A percentile compares a stretch with the other conserved stretches of the same genome.
Conservation (phyloP, 35 echinoderm and acorn worm genomes). For the Hemicentrotus pulcherrimus region DNA sequence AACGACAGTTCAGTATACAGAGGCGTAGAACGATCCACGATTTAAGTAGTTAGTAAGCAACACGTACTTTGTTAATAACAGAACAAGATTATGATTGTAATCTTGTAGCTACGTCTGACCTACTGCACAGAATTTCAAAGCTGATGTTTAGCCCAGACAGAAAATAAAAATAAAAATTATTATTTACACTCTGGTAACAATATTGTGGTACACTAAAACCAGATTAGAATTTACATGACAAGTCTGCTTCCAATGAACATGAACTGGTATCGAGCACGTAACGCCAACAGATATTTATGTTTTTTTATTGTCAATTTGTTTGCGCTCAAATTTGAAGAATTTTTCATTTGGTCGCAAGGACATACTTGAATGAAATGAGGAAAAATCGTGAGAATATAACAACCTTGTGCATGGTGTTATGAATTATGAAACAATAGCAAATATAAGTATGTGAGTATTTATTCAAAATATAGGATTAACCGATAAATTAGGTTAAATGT, state of each 20-base stretch:
- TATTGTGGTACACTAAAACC: neutral
- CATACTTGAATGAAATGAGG: neutral
- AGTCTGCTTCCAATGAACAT: neutral
- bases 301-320: neutral
- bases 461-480: neutral
- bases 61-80: neutral
- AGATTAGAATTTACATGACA: neutral
- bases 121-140: neutral
- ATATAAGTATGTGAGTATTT: slow-evolving; percentile 10
- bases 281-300: too few relatives aligned
- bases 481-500: neutral
- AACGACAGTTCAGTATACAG: neutral
- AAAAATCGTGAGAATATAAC: neutral
- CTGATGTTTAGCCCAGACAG: neutral
- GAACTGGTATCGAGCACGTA: neutral
- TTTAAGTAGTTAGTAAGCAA: neutral
- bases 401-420: neutral
- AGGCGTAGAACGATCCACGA: neutral
- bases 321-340: neutral
- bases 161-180: neutral
- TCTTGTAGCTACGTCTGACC: neutral
- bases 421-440: neutral
- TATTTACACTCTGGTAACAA: neutral
- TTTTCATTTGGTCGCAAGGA: neutral
- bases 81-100: neutral